Percentiles rank a stretch among this genome's conserved stretches.
Evolutionary conservation across 2,797 vertebrate species (phyloP).

Genomic region (Apogon hyalosoma): DNA sequence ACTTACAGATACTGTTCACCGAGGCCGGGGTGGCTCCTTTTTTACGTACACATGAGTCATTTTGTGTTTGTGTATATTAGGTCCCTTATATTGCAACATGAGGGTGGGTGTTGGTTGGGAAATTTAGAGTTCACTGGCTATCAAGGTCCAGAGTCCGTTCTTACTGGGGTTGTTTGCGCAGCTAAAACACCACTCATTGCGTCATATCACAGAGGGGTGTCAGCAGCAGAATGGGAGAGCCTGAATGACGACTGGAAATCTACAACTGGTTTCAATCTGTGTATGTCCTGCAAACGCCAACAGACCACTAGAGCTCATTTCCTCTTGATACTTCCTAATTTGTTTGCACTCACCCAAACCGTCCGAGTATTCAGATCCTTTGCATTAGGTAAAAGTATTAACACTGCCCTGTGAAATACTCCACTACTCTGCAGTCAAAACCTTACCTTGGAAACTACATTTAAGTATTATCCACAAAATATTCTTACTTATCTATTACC

Average conservation of each 20-base stretch:
- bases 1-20: conserved; percentile 27
- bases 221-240: conserved; percentile 31
- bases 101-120: conserved; percentile 54
- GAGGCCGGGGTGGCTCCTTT: conserved; percentile 56
- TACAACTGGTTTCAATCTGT: conserved; percentile 17
- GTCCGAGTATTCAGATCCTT: too few relatives aligned
- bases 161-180: conserved; percentile 66
- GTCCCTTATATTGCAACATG: conserved; percentile 61
- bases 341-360: not conserved
- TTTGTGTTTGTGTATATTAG: conserved; percentile 60
- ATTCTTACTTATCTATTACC: too few relatives aligned
- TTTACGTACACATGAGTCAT: conserved; percentile 63
- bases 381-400: too few relatives aligned
- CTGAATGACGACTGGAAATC: conserved; percentile 17
- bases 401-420: too few relatives aligned
- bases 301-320: not conserved
- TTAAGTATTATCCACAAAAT: too few relatives aligned
- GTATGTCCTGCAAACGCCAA: conserved; percentile 4
- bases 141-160: conserved; percentile 72
- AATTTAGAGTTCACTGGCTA: conserved; percentile 58
- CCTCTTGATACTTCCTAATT: not conserved
- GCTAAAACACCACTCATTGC: conserved; percentile 53
- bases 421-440: too few relatives aligned
- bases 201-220: conserved; percentile 56
- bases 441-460: too few relatives aligned